Conservation (phyloP, 2,888 invertebrate species). For the Noctua janthe region DNA sequence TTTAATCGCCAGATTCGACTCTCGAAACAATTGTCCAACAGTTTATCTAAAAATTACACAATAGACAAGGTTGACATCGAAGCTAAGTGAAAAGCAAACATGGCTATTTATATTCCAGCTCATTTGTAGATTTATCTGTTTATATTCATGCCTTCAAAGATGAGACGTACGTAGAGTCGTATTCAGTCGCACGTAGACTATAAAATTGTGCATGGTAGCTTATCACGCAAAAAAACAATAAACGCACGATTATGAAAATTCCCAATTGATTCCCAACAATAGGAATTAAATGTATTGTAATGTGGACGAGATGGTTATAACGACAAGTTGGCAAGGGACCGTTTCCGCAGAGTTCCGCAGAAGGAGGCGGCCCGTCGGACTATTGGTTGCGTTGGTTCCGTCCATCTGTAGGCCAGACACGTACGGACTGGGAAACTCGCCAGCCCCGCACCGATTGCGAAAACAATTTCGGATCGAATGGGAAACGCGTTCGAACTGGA, state of each 20-base stretch:
- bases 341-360: constrained; percentile 63
- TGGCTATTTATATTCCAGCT: constrained; percentile 6
- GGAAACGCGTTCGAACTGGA: constrained; percentile 65
- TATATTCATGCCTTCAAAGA: neutral
- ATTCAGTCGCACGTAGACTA: constrained; percentile 12
- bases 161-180: neutral
- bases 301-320: constrained; percentile 61
- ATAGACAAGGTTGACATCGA: constrained; percentile 5
- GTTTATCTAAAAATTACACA: constrained; percentile 35
- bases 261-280: constrained; percentile 51
- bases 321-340: constrained; percentile 68
- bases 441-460: constrained; percentile 70
- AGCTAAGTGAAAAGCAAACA: neutral
- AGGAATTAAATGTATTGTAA: constrained; percentile 60
- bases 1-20: constrained; percentile 33
- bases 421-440: constrained; percentile 71
- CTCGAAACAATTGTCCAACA: constrained; percentile 23
- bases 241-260: constrained; percentile 32
- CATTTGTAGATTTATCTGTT: neutral
- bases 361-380: constrained; percentile 55
- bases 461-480: constrained; percentile 73
- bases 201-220: constrained; percentile 34
- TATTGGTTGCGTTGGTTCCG: constrained; percentile 47
- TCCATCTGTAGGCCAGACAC: constrained; percentile 69
- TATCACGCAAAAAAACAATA: constrained; percentile 21